Evolutionary conservation across 1,140 invertebrate genomes (phyloP), one percentile per base, ranked within the genome.

Genomic region (Drosophila lacertosa): DNA sequence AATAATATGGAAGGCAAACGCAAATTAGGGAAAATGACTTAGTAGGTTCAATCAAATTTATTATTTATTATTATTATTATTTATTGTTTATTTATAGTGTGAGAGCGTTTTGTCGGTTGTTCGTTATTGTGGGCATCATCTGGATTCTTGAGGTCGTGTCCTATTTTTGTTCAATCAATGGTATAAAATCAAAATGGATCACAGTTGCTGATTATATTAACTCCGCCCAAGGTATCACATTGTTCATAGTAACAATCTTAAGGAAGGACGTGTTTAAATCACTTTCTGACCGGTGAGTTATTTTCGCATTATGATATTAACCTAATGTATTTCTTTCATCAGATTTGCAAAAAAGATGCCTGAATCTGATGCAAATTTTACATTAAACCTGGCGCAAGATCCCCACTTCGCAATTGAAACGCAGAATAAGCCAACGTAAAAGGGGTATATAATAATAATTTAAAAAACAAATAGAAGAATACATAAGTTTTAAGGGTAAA

Each of bases 81-180:
- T 22, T 26, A 26, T 5, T 26, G 24, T 26, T 2, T 22, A 55
- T 89, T 91, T 2, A n/a, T 75, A 95, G 94, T 90, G 94, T 94
- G 70, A 92, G 93, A 47, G 74, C 95, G 0, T 95, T 95, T 76
- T 55, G 95, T 13, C 95, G 95, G 62, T 84, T 95, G 1, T 94
- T 95, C 59, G 92, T 95, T 32, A 94, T 95, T 0, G 95, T 95
- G 94, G 95, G 95, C 0, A 92, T 95, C 4, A 94, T 93, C 55
- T 95, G 95, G 95, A 92, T 93, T 4, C 92, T 94, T 89, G 95
- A 95, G 80, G 92, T 95, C 48, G 77, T 95, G 10, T 1, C 29
- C n/a, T 66, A 55, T 68, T 0, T 64, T 20, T 47, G 60, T 4
- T 15, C 18, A 33, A 4, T 20, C 6, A 35, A 4, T 33, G 2